Evolutionary conservation across 2,113 vertebrate species (phyloP).

Genomic region (Hippocampus zosterae): DNA sequence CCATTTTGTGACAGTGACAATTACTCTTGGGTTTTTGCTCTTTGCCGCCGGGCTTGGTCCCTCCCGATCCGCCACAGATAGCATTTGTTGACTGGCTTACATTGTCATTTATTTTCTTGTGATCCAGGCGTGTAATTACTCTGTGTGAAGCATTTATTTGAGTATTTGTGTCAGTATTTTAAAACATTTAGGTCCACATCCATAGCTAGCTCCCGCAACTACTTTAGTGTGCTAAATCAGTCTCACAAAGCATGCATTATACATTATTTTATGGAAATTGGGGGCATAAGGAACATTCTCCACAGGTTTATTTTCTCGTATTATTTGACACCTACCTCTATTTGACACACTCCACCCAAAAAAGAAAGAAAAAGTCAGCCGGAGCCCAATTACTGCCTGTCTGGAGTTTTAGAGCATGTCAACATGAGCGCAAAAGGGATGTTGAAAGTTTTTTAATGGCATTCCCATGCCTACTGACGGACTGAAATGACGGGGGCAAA

Average conservation of each 20-base stretch:
- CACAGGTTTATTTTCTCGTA: neutral
- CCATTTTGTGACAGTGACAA: no score
- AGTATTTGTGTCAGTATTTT: no score
- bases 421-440: neutral
- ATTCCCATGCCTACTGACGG: neutral
- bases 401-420: neutral
- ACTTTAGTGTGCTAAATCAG: neutral
- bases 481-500: neutral
- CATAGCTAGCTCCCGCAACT: no score
- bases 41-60: no score
- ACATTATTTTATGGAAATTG: neutral
- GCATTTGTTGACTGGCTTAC: no score
- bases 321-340: neutral
- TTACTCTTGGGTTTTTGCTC: no score
- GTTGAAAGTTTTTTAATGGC: constrained; percentile 1
- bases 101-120: no score
- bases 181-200: no score
- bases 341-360: neutral
- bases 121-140: no score
- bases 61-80: no score
- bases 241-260: neutral
- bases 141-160: no score
- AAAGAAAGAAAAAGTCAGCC: neutral
- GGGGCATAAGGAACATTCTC: neutral
- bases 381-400: neutral